These are phyloP conservation scores for Eidolon dupreanum DNA, from an alignment of 2,797 vertebrate species.

Conservation along the genomic window DNA sequence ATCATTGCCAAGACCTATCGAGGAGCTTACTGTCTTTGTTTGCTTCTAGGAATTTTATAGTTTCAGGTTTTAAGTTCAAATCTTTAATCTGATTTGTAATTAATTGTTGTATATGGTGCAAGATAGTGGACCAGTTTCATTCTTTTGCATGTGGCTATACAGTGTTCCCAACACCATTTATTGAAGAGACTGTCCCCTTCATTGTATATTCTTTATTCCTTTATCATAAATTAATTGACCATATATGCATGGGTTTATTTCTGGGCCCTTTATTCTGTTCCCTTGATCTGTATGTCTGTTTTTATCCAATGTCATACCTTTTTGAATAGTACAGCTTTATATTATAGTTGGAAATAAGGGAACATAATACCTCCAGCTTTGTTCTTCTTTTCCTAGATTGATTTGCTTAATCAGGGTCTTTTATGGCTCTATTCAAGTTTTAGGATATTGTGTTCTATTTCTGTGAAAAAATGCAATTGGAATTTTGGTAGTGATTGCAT, in stretches of 20 bases:
- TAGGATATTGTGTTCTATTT: not conserved
- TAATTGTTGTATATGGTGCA: not conserved
- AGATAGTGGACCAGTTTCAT: not conserved
- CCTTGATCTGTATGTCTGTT: not conserved
- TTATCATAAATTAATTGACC: not conserved
- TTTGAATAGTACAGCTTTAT: not conserved
- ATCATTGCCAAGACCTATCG: not conserved
- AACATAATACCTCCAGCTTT: not conserved
- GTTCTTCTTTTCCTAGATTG: not conserved
- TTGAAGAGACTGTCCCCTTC: not conserved
- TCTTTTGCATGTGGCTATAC: not conserved
- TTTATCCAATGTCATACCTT: not conserved
- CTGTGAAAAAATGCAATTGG: not conserved
- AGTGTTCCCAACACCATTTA: not conserved
- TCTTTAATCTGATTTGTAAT: not conserved
- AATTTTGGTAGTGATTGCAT: not conserved
- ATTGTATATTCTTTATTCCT: not conserved
- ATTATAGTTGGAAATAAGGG: not conserved
- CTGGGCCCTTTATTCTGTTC: not conserved
- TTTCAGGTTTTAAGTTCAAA: not conserved
- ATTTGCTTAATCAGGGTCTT: not conserved
- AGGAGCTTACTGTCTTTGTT: not conserved
- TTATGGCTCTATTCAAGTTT: not conserved
- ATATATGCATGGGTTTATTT: not conserved
- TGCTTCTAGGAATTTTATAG: not conserved